Percentiles rank a stretch among this genome's conserved stretches.
phyloP scores from a whole-genome alignment of 2,113 vertebrate genomes.

The Carlito syrichta region DNA sequence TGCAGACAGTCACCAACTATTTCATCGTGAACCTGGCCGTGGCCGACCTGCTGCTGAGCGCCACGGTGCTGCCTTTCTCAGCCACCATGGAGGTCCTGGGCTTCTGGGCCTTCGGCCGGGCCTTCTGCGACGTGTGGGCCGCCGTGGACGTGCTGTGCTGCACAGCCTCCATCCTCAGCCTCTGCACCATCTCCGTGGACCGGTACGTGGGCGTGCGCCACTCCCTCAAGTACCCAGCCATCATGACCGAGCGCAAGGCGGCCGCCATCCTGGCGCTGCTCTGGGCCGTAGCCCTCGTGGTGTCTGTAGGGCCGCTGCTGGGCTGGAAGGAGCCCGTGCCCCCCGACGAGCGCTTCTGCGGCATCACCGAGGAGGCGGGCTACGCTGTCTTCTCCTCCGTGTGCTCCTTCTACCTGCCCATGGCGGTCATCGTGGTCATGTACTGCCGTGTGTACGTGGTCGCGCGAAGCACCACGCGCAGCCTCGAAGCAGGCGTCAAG shows the following conservation, averaged over 20 bases:
- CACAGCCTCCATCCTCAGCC: constrained; percentile 98
- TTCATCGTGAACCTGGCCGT: constrained; percentile 98
- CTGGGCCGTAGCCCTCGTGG: constrained; percentile 93
- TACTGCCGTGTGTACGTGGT: constrained; percentile 97
- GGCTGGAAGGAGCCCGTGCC: constrained; percentile 98
- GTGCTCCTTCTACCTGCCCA: constrained; percentile 97
- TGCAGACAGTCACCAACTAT: constrained; percentile 98
- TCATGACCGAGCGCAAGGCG: constrained; percentile 95
- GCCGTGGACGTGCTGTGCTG: constrained; percentile 98
- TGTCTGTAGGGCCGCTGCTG: constrained; percentile 95
- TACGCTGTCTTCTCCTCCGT: constrained; percentile 98
- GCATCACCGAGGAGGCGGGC: constrained; percentile 95
- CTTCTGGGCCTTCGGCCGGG: constrained; percentile 95
- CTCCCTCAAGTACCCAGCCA: constrained; percentile 96
- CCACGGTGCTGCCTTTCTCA: constrained; percentile 95
- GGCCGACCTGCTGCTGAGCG: constrained; percentile 94
- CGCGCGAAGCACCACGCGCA: constrained; percentile 94
- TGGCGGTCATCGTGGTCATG: constrained; percentile 96
- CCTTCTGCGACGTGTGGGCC: constrained; percentile 99
- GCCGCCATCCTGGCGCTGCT: constrained; percentile 91
- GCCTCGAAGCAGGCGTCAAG: constrained; percentile 96
- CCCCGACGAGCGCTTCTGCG: constrained; percentile 90
- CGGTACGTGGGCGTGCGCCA: constrained; percentile 96
- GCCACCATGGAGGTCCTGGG: constrained; percentile 96
- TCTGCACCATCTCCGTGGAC: constrained; percentile 98